Base-by-base conservation (phyloP, 2,113 vertebrate species). In the Ctenomys sociabilis region DNA sequence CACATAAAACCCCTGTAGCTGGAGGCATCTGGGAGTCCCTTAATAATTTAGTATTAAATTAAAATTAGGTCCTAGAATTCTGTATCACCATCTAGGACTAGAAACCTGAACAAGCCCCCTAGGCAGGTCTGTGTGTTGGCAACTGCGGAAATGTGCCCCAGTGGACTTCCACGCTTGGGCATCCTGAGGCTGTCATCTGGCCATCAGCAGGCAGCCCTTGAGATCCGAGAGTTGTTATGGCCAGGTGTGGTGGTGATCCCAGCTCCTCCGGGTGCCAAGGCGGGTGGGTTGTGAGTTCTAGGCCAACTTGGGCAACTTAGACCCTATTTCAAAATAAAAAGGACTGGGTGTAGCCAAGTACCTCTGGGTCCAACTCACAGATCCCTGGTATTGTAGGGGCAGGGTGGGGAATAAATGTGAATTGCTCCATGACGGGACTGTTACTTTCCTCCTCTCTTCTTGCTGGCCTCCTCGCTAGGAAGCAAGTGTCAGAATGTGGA, bases 151-250 rank as follows among this genome's bases (percentile, higher is more conserved):
- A 22, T 52, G 4, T 19, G 13, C 6, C 0, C 4, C 13, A 57
- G 5, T 21, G 0, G 6, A 40, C 26, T 2, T 0, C 59, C 2
- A 14, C 0, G 2, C 24, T 19, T 9, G 13, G n/a, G 26, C 22
- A 4, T 72, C 19, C 14, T 12, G 40, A 49, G 52, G 21, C 21
- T 5, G 3, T 28, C 49, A 0, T 70, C 75, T 43, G 9, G 52
- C 26, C 21, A 54, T 43, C 54, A 2, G 19, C 13, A 0, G 0
- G 35, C 66, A 16, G 57, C 26, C 21, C 12, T 54, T 32, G 57
- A 26, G 0, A 10, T 17, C n/a, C 19, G 77, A 54, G 49, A 54
- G 52, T 21, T 12, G 7, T 43, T 80, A 32, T 28, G 30, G 30
- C 77, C 49, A 80, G 77, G 30, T 80, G 30, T 54, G 17, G 45